Evolutionary conservation across 2,888 invertebrate genomes (phyloP), one percentile per base, ranked within the genome.

Genomic region (Clostera curtula): DNA sequence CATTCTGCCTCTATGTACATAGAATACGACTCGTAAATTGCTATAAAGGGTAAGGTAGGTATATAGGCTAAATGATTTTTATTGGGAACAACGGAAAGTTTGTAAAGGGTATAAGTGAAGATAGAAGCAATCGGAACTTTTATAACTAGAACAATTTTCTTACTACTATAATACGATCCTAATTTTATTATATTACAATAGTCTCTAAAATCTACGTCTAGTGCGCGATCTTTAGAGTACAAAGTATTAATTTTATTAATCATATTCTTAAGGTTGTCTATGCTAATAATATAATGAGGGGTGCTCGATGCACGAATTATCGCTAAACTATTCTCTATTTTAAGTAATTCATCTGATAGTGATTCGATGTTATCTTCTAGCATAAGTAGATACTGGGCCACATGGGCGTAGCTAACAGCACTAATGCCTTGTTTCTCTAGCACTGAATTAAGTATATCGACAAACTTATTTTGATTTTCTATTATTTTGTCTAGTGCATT

Each of bases 1-100:
- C 36, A 37, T 43, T 38, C 38, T 22, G 38, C 24, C 32, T 36
- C 42, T 26, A 31, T 34, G 31, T 37, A 43, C 34, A 24, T 21
- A 28, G 25, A 37, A 30, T 27, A n/a, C 17, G 9, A 11, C 19
- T 9, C 13, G 5, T 24, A 15, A n/a, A 30, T 28, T 27, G 36
- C 32, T 19, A 29, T 12, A 11, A 13, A 29, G 8, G 39, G 24
- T 19, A 6, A 20, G 26, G 24, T 19, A 11, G 25, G 27, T 13
- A 27, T 17, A 18, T 9, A 12, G 23, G 22, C 13, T 26, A n/a
- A 2, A 17, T 12, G 15, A 25, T 20, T 9, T 21, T 23, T 29
- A 20, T 29, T 13, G 19, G 24, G 19, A 4, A 20, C 22, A n/a
- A 29, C 2, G 4, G 31, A 19, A 25, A 34, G n/a, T 31, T 29